Conservation (phyloP, 2,113 vertebrate species). For the Silurus glanis region DNA sequence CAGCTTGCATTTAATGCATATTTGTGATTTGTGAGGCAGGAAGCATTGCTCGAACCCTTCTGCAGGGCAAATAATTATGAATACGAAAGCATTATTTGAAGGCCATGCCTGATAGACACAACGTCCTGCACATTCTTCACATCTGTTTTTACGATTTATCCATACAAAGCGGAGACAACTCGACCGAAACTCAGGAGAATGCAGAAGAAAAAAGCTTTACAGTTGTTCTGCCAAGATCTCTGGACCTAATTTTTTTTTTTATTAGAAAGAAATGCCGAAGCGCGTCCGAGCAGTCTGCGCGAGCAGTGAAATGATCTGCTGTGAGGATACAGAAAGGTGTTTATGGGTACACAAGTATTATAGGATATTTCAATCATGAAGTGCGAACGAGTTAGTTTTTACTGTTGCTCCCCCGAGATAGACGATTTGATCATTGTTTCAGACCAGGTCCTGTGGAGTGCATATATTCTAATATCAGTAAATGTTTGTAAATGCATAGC, state of each 20-base stretch:
- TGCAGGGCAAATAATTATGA: too few relatives aligned
- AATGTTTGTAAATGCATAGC: not conserved
- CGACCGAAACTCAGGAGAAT: not conserved
- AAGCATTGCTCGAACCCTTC: too few relatives aligned
- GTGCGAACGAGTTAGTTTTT: not conserved
- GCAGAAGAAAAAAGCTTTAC: not conserved
- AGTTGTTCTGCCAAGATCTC: not conserved
- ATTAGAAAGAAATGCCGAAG: not conserved
- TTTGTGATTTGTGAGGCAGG: too few relatives aligned
- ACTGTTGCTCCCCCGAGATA: not conserved
- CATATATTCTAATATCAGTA: not conserved
- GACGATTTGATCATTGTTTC: not conserved
- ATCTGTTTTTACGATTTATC: not conserved
- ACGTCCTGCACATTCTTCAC: not conserved
- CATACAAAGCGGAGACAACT: not conserved
- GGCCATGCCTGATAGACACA: not conserved
- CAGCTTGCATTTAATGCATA: too few relatives aligned
- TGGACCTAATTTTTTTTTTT: not conserved
- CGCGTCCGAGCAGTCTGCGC: not conserved
- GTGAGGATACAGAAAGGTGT: not conserved
- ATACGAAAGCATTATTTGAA: not conserved
- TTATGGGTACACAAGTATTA: not conserved
- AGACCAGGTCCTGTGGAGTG: not conserved
- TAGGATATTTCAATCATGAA: not conserved
- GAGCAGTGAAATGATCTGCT: not conserved